These are phyloP conservation scores for Ceyx melanurus DNA, from an alignment of 2,113 vertebrate species.

Conservation along the genomic window DNA sequence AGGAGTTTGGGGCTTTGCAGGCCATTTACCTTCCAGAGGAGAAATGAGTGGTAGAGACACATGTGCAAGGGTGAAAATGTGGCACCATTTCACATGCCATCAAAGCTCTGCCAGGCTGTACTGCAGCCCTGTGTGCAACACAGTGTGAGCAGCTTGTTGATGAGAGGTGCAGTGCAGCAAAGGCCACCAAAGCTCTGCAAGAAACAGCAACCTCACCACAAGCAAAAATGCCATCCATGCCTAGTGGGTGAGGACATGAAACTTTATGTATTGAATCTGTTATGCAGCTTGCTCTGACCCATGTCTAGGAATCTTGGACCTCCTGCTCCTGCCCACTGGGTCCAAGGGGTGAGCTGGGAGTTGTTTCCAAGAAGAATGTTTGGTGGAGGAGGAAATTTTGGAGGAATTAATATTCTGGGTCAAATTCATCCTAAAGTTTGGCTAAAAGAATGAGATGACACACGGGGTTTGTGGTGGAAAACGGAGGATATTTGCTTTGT, in stretches of 20 bases:
- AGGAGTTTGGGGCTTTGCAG: neutral
- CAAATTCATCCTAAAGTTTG: neutral
- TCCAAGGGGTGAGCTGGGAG: fast-evolving
- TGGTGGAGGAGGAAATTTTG: neutral
- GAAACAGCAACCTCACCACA: neutral
- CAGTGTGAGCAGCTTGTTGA: neutral
- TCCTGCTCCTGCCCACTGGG: neutral
- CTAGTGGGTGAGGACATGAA: neutral
- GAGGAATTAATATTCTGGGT: neutral
- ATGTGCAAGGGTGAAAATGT: neutral
- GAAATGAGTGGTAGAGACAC: neutral
- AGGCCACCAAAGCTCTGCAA: neutral
- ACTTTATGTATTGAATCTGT: neutral
- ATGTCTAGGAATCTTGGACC: fast-evolving
- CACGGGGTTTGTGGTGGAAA: neutral
- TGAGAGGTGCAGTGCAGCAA: neutral
- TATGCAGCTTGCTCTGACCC: fast-evolving
- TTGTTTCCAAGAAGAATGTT: neutral
- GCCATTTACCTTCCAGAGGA: neutral
- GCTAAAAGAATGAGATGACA: neutral
- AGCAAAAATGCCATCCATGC: neutral
- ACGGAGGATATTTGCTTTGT: neutral
- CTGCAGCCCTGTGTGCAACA: neutral
- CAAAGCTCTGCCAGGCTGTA: neutral
- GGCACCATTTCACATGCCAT: fast-evolving